Conservation (phyloP, 1,140 invertebrate genomes). For the Saccostrea echinata region DNA sequence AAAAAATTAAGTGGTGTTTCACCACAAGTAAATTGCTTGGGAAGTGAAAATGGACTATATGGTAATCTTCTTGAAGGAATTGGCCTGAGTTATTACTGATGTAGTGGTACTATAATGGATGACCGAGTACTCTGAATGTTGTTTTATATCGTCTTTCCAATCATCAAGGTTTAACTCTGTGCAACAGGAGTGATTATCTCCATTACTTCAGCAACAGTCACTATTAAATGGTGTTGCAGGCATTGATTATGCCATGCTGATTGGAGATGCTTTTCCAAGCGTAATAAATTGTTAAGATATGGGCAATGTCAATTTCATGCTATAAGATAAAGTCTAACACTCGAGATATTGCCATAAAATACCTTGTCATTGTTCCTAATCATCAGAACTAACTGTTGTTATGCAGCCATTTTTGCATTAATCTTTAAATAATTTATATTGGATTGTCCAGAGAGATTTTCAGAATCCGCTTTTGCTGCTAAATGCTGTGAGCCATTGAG, state of each 20-base stretch:
- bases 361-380: neutral
- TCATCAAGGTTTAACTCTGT: neutral
- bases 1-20: too few species aligned
- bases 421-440: constrained; percentile 20
- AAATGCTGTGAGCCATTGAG: neutral
- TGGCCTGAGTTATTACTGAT: neutral
- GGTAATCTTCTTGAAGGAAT: too few species aligned
- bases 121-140: neutral
- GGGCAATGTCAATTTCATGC: constrained; percentile 18
- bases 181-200: constrained; percentile 7
- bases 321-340: neutral
- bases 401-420: neutral
- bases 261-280: constrained; percentile 16
- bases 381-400: neutral
- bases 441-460: neutral
- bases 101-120: neutral
- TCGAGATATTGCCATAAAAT: constrained; percentile 24
- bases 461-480: neutral
- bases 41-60: too few species aligned
- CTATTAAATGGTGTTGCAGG: neutral
- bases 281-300: constrained; percentile 31
- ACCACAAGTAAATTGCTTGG: too few species aligned
- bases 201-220: neutral
- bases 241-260: neutral
- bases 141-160: neutral